phyloP scores from a whole-genome alignment of 2,797 vertebrate species.

The Tolypeutes matacus region DNA sequence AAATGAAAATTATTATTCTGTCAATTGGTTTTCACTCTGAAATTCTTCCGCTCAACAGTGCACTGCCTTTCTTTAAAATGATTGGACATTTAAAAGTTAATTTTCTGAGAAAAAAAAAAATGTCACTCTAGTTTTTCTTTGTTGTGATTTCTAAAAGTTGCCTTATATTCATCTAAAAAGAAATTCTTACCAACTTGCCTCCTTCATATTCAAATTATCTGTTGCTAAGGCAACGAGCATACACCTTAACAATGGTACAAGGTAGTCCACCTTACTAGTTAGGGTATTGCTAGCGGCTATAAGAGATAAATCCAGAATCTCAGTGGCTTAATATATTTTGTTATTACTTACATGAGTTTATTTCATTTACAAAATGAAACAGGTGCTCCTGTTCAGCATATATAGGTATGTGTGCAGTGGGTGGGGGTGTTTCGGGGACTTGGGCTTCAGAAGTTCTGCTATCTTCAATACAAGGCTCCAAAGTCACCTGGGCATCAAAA shows the following conservation, averaged over 20 bases:
- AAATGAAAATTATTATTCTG: slow-evolving; percentile 32
- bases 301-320: neutral
- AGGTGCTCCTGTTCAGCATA: neutral
- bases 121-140: neutral
- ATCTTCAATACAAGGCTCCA: neutral
- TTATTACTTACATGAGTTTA: neutral
- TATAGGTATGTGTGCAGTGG: neutral
- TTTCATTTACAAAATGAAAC: neutral
- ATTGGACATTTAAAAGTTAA: slow-evolving; percentile 17
- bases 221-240: neutral
- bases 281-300: neutral
- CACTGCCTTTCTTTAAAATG: slow-evolving; percentile 44
- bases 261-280: neutral
- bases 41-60: neutral
- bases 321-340: neutral
- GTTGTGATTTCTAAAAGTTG: slow-evolving; percentile 58
- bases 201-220: slow-evolving; percentile 22
- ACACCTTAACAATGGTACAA: neutral
- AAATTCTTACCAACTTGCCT: slow-evolving; percentile 1
- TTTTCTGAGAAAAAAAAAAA: slow-evolving; percentile 13
- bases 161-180: slow-evolving; percentile 11
- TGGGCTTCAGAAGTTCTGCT: neutral
- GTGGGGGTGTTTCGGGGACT: neutral
- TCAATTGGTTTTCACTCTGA: neutral
- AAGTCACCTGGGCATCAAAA: neutral